Evolutionary conservation across 2,113 vertebrate species (phyloP).

Genomic region (Syngnathus typhle): DNA sequence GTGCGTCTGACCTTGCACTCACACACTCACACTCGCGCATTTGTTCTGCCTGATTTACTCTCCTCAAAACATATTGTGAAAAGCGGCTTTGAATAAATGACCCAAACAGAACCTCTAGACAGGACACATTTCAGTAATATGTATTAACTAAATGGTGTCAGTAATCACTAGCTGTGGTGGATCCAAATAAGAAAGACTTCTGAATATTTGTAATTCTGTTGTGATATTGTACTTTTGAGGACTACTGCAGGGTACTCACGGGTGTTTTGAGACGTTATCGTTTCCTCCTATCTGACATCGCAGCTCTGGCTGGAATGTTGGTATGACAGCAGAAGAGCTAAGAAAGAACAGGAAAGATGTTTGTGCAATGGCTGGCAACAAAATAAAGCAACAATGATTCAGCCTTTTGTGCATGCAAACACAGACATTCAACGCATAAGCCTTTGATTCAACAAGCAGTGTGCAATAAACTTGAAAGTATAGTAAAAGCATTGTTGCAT

Average conservation of each 20-base stretch:
- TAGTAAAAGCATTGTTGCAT: constrained; percentile 32
- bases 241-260: neutral
- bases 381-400: constrained; percentile 59
- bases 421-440: constrained; percentile 24
- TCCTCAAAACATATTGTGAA: neutral
- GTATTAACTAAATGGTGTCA: neutral
- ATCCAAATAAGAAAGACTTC: neutral
- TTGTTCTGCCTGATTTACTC: constrained; percentile 18
- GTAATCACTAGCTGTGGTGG: neutral
- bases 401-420: constrained; percentile 66
- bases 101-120: constrained; percentile 4
- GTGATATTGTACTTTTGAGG: neutral
- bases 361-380: constrained; percentile 68
- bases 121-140: neutral
- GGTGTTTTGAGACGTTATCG: constrained; percentile 8
- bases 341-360: constrained; percentile 58
- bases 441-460: constrained; percentile 37
- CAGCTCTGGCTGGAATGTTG: constrained; percentile 62
- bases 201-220: neutral
- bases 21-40: constrained; percentile 2
- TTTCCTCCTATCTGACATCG: constrained; percentile 51
- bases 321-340: constrained; percentile 67
- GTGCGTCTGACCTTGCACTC: constrained; percentile 4
- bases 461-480: constrained; percentile 12
- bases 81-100: constrained; percentile 1